A percentile compares a stretch with the other conserved stretches of the same genome.
These are phyloP conservation scores for Anastatus disparis DNA, from an alignment of 1,140 invertebrate species.

Conservation along the genomic window DNA sequence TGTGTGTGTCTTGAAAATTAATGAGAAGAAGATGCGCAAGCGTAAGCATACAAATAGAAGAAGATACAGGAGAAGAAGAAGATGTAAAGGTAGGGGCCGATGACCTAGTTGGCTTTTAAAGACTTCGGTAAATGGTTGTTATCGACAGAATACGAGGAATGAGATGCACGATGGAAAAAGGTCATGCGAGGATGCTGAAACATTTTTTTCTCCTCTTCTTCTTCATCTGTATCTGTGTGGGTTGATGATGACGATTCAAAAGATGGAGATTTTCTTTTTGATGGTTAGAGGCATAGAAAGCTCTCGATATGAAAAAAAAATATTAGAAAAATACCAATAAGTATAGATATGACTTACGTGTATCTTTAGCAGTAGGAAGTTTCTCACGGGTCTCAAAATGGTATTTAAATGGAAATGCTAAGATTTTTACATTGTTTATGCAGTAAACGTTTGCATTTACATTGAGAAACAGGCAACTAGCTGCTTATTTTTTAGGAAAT, in stretches of 20 bases:
- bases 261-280: no score
- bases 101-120: constrained; percentile 44
- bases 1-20: constrained; percentile 6
- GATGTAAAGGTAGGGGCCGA: constrained; percentile 25
- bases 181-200: background rate
- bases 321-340: no score
- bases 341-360: no score
- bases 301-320: no score
- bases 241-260: background rate
- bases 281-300: no score
- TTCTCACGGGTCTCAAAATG: no score
- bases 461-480: constrained; percentile 12
- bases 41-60: background rate
- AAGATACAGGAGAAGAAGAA: background rate
- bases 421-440: no score
- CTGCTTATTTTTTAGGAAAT: background rate
- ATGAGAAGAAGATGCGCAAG: background rate
- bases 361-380: no score
- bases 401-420: no score
- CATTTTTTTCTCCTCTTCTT: background rate
- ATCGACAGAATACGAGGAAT: background rate
- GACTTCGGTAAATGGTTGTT: constrained; percentile 13
- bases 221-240: background rate
- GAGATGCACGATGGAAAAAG: background rate
- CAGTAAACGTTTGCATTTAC: no score